phyloP scores from a whole-genome alignment of 2,113 vertebrate genomes.

The Caranx melampygus region DNA sequence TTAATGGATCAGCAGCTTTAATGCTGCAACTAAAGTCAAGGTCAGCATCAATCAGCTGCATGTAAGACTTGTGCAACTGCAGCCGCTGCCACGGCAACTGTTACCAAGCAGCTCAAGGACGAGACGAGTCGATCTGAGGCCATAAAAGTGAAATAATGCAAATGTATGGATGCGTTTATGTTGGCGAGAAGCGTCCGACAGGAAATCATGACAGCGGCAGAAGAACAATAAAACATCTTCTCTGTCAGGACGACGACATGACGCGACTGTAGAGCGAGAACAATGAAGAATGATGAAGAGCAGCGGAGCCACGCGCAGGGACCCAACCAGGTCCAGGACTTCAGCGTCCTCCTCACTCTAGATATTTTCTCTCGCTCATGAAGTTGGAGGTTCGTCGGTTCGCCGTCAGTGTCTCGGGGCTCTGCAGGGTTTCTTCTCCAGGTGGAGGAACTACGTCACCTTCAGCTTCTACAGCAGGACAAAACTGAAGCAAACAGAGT shows the following conservation, averaged over 20 bases:
- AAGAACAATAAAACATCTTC: not conserved
- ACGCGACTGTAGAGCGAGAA: too few relatives aligned
- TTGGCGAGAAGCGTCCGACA: not conserved
- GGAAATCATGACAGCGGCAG: not conserved
- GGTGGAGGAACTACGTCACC: not conserved
- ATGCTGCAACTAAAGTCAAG: constrained; percentile 18
- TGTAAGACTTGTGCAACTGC: not conserved
- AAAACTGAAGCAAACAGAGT: too few relatives aligned
- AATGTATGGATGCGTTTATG: not conserved
- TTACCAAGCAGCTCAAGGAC: not conserved
- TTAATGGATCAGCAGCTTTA: not conserved
- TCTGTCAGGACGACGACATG: too few relatives aligned
- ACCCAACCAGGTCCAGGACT: not conserved
- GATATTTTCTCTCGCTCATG: not conserved
- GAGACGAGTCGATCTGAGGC: not conserved
- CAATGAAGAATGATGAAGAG: too few relatives aligned
- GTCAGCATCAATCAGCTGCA: not conserved
- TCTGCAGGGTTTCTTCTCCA: not conserved
- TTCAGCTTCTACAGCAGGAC: too few relatives aligned
- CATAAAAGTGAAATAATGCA: not conserved
- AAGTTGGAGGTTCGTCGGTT: not conserved
- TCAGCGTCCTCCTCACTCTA: not conserved
- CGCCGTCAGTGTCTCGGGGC: not conserved
- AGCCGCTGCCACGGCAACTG: not conserved
- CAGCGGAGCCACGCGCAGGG: too few relatives aligned